phyloP scores from a whole-genome alignment of 2,797 vertebrate species.

The Enoplosus armatus region DNA sequence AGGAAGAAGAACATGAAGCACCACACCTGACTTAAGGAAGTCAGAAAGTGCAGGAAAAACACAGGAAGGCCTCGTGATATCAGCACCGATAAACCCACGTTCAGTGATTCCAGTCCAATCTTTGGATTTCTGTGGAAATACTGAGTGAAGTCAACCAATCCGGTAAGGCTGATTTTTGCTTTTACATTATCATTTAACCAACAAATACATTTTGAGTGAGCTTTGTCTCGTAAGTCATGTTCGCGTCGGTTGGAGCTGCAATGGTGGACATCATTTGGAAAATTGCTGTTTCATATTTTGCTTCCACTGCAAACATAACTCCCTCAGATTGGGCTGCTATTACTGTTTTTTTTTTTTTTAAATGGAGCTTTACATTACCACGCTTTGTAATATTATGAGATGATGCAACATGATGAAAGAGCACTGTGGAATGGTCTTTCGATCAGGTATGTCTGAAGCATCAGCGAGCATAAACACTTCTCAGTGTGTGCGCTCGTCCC shows the following conservation, averaged over 20 bases:
- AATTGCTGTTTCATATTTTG: constrained; percentile 41
- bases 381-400: constrained; percentile 65
- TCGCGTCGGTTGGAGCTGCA: constrained; percentile 8
- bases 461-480: constrained; percentile 55
- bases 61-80: not conserved
- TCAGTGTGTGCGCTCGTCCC: constrained; percentile 26
- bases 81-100: not conserved
- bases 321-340: constrained; percentile 53
- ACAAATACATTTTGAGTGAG: not conserved
- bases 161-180: not conserved
- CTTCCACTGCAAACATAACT: constrained; percentile 52
- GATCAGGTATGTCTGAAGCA: constrained; percentile 70
- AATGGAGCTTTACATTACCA: constrained; percentile 50
- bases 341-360: constrained; percentile 62
- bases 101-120: not conserved
- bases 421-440: constrained; percentile 67
- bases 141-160: constrained; percentile 2
- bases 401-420: constrained; percentile 81
- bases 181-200: not conserved
- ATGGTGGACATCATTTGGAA: constrained; percentile 12
- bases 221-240: not conserved
- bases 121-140: not conserved
- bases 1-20: not conserved
- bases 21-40: constrained; percentile 13
- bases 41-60: not conserved